Evolutionary conservation across 2,888 invertebrate genomes (phyloP).

Genomic region (Eristalis intricaria): DNA sequence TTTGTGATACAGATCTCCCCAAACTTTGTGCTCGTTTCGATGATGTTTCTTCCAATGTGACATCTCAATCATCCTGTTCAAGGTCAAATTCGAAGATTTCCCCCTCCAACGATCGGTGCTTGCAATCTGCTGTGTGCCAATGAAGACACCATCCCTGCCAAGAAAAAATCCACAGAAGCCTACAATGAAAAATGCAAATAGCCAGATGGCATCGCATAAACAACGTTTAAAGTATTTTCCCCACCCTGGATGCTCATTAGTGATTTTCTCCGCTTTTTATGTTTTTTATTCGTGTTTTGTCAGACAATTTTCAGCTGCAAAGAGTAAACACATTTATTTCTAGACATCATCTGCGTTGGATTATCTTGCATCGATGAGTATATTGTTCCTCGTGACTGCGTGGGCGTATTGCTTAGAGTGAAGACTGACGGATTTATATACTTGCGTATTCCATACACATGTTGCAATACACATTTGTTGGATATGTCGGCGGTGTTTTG

Average conservation of each 20-base stretch:
- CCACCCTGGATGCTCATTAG: background rate
- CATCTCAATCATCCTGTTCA: background rate
- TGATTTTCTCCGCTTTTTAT: background rate
- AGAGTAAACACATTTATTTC: background rate
- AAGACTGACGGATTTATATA: constrained; percentile 11
- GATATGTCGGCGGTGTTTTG: background rate
- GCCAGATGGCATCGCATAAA: background rate
- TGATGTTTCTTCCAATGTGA: background rate
- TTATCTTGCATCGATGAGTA: background rate
- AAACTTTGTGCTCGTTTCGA: too few species aligned
- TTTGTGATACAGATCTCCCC: too few species aligned
- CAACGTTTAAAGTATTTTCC: background rate
- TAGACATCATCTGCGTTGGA: background rate
- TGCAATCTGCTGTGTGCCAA: background rate
- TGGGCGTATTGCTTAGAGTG: background rate
- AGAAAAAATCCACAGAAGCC: background rate
- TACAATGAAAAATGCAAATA: background rate
- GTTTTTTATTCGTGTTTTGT: background rate
- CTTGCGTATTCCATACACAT: background rate
- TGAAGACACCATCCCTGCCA: background rate
- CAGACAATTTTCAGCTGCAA: background rate
- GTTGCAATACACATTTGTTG: background rate
- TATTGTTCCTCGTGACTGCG: background rate
- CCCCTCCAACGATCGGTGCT: background rate
- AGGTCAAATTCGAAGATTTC: background rate